A percentile compares a stretch with the other conserved stretches of the same genome.
Conservation (phyloP, 2,888 invertebrate genomes). For the Drosophila robusta region DNA sequence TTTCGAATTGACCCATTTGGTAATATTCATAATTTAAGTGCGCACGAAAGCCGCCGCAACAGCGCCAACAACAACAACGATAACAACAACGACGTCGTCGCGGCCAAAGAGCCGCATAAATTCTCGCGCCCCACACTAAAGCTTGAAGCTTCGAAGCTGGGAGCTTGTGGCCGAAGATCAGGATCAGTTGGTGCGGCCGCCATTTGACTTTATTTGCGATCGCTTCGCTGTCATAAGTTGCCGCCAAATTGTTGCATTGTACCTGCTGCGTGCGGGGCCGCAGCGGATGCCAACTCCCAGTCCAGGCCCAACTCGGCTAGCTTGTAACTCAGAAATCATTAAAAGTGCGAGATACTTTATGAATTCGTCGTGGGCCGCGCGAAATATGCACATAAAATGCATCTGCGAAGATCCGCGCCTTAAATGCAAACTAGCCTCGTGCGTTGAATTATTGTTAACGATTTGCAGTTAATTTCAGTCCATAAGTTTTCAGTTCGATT, state of each 20-base stretch:
- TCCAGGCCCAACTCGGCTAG: constrained; percentile 51
- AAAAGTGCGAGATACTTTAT: constrained; percentile 82
- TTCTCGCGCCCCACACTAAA: constrained; percentile 75
- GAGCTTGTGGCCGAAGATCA: constrained; percentile 32
- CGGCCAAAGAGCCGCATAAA: constrained; percentile 79
- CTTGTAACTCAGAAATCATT: constrained; percentile 84
- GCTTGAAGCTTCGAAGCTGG: constrained; percentile 25
- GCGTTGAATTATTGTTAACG: constrained; percentile 83
- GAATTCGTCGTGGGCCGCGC: constrained; percentile 78
- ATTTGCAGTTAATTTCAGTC: constrained; percentile 82
- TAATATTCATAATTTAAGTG: constrained; percentile 84
- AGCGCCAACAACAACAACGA: constrained; percentile 38
- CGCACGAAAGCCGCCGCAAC: constrained; percentile 67
- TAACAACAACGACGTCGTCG: constrained; percentile 52
- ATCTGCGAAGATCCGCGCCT: constrained; percentile 55
- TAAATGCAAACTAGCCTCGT: constrained; percentile 71
- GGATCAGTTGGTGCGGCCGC: constrained; percentile 63
- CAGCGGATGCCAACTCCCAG: constrained; percentile 17
- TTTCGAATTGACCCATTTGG: constrained; percentile 85
- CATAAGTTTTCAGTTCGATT: constrained; percentile 74
- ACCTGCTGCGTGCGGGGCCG: constrained; percentile 79
- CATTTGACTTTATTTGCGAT: constrained; percentile 72
- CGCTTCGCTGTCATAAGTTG: constrained; percentile 81
- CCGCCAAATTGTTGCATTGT: constrained; percentile 83
- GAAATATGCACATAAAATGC: constrained; percentile 80